A percentile compares a stretch with the other conserved stretches of the same genome.
Evolutionary conservation across 2,797 vertebrate genomes (phyloP).

Genomic region (Myotis myotis): DNA sequence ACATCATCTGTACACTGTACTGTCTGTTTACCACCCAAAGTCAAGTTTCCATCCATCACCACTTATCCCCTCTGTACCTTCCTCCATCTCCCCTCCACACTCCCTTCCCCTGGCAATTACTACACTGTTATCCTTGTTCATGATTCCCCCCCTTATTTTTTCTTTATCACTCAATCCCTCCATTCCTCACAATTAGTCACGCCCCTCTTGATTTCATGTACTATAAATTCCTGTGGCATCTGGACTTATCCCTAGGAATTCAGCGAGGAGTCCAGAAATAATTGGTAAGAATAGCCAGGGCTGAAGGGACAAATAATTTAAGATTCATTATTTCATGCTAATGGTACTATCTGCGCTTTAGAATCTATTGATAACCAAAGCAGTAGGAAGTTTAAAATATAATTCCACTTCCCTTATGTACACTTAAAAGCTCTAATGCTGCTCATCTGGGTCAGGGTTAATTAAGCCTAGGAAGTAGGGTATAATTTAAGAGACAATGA

Average conservation of each 20-base stretch:
- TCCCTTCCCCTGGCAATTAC: not conserved
- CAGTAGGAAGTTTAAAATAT: not conserved
- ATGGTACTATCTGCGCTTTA: not conserved
- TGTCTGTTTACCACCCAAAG: not conserved
- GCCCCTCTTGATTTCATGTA: not conserved
- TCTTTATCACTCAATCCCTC: not conserved
- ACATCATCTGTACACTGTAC: not conserved
- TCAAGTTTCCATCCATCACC: not conserved
- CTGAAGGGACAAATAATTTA: not conserved
- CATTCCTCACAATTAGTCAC: not conserved
- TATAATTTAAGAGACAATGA: constrained; percentile 2
- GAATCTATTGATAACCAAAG: not conserved
- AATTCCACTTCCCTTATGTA: not conserved
- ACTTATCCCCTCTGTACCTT: not conserved
- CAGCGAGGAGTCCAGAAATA: not conserved
- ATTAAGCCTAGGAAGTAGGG: not conserved
- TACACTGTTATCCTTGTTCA: not conserved
- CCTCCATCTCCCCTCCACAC: not conserved
- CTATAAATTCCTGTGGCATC: not conserved
- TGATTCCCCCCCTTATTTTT: not conserved
- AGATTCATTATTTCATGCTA: not conserved
- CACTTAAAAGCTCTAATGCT: not conserved
- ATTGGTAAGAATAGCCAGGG: not conserved
- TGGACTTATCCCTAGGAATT: not conserved
- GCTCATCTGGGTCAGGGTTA: not conserved